A percentile compares a stretch with the other conserved stretches of the same genome.
phyloP scores from a whole-genome alignment of 2,888 invertebrate genomes.

The Mamestra brassicae region DNA sequence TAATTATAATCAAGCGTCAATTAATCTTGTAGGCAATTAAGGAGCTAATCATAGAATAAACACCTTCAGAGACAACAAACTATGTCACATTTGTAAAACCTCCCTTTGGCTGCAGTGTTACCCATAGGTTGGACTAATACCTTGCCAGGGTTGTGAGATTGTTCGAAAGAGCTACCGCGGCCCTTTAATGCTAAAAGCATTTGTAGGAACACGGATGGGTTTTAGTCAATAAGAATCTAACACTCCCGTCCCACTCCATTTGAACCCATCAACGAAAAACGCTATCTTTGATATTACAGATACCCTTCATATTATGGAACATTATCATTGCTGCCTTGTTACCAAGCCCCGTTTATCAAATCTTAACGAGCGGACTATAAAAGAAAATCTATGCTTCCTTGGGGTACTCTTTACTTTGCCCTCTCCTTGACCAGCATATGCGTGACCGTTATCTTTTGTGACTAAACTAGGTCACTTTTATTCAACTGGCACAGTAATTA shows the following conservation, averaged over 20 bases:
- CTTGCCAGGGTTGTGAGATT: no score
- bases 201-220: no score
- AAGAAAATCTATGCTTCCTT: not conserved
- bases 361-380: not conserved
- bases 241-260: no score
- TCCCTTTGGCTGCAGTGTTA: not conserved
- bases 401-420: not conserved
- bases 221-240: no score
- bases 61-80: not conserved
- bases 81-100: not conserved
- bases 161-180: no score
- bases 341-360: not conserved
- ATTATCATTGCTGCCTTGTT: not conserved
- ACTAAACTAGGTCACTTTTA: conserved; percentile 11
- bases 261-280: no score
- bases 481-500: not conserved
- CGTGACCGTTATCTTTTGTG: conserved; percentile 11
- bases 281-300: no score
- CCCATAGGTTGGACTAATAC: not conserved
- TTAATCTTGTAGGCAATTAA: conserved; percentile 7
- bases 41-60: conserved; percentile 2
- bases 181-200: no score
- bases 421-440: not conserved
- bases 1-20: conserved; percentile 3
- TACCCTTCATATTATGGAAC: no score